A percentile compares a stretch with the other conserved stretches of the same genome.
phyloP scores from a whole-genome alignment of 2,888 invertebrate species.

The Pomacea canaliculata region DNA sequence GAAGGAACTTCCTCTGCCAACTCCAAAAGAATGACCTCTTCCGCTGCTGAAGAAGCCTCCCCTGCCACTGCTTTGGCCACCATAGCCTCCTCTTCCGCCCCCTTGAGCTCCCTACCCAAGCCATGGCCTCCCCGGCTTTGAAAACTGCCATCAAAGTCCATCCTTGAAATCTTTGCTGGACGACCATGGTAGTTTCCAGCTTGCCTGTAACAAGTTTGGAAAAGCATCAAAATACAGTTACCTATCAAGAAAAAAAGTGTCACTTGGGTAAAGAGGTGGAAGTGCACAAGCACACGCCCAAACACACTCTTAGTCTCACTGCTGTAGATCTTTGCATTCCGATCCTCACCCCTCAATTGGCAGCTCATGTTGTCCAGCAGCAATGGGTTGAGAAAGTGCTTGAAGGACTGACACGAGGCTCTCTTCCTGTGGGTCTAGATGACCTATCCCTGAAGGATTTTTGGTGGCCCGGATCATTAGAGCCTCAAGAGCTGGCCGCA shows the following conservation, averaged over 20 bases:
- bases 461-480: constrained; percentile 84
- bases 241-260: too few species aligned
- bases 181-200: constrained; percentile 6
- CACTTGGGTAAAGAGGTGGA: too few species aligned
- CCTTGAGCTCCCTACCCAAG: constrained; percentile 5
- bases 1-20: too few species aligned
- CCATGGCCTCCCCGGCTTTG: constrained; percentile 30
- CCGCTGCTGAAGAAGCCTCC: too few species aligned
- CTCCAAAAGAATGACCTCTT: too few species aligned
- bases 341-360: constrained; percentile 35
- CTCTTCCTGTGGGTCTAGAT: constrained; percentile 77
- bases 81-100: not conserved
- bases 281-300: too few species aligned
- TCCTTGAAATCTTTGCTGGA: constrained; percentile 40
- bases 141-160: too few species aligned
- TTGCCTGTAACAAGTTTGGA: constrained; percentile 9
- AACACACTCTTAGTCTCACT: too few species aligned
- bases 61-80: too few species aligned
- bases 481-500: constrained; percentile 90
- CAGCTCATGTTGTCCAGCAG: constrained; percentile 72
- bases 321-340: too few species aligned
- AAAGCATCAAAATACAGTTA: too few species aligned
- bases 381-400: constrained; percentile 81
- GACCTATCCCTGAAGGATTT: constrained; percentile 82
- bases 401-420: constrained; percentile 79